Percentiles rank a stretch among this genome's conserved stretches.
Conservation (phyloP, 2,113 vertebrate genomes). For the Calidris pugnax region DNA sequence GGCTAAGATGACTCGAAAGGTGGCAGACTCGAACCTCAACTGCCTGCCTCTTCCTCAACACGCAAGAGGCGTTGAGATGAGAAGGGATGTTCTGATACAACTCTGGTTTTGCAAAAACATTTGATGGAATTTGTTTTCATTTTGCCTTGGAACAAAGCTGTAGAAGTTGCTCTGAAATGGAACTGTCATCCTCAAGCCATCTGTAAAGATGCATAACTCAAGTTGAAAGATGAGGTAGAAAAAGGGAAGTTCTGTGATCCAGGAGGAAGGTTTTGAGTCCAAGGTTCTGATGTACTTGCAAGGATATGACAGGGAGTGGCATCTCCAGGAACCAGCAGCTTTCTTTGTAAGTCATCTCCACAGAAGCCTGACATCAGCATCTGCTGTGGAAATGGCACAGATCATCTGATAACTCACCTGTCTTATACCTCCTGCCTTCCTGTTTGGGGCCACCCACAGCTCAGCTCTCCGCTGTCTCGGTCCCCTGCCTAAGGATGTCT, state of each 20-base stretch:
- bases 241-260: not conserved
- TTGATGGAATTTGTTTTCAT: not conserved
- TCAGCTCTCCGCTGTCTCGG: not conserved
- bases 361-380: not conserved
- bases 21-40: not conserved
- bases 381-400: not conserved
- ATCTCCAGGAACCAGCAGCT: not conserved
- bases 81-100: not conserved
- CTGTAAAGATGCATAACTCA: not conserved
- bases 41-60: not conserved
- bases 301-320: not conserved
- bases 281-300: not conserved
- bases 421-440: not conserved
- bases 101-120: not conserved
- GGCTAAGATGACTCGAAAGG: not conserved
- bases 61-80: not conserved
- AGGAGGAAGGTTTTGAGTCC: not conserved
- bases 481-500: not conserved
- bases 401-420: not conserved
- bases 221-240: not conserved
- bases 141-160: not conserved
- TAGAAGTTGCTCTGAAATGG: not conserved
- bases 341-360: not conserved
- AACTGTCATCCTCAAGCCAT: not conserved
- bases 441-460: not conserved